A percentile compares a stretch with the other conserved stretches of the same genome.
These are phyloP conservation scores for Kryptolebias ocellatus DNA, from an alignment of 2,797 vertebrate species.

Conservation along the genomic window DNA sequence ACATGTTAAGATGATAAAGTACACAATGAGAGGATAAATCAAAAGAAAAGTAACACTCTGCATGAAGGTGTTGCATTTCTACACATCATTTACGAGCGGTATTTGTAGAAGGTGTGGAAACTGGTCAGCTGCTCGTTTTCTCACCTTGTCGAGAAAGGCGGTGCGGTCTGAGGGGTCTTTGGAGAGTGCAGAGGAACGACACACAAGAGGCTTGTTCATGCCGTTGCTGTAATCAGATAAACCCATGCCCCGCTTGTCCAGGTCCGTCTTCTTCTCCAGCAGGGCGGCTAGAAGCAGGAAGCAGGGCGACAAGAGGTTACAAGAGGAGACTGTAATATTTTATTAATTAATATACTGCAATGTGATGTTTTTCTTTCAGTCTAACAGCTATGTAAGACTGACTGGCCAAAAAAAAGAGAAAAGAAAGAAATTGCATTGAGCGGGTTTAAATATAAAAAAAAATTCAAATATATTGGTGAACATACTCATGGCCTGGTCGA, in stretches of 20 bases:
- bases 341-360: background rate
- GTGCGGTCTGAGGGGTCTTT: conserved; percentile 97
- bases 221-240: conserved; percentile 96
- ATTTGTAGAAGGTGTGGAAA: too few relatives aligned
- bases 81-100: background rate
- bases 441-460: too few relatives aligned
- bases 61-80: background rate
- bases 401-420: background rate
- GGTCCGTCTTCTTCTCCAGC: conserved; percentile 98
- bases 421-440: background rate
- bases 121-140: background rate
- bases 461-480: too few relatives aligned
- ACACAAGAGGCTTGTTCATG: conserved; percentile 92
- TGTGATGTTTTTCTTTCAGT: background rate
- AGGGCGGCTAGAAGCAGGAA: conserved; percentile 86
- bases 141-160: conserved; percentile 95
- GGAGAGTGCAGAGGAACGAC: conserved; percentile 93
- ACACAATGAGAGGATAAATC: background rate
- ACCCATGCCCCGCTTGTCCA: conserved; percentile 97
- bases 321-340: background rate
- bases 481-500: conserved; percentile 99
- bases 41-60: too few relatives aligned
- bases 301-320: background rate
- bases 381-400: background rate
- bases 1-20: background rate